Evolutionary conservation across 2,797 vertebrate species (phyloP).

Genomic region (Pangasius sanitwongsei): DNA sequence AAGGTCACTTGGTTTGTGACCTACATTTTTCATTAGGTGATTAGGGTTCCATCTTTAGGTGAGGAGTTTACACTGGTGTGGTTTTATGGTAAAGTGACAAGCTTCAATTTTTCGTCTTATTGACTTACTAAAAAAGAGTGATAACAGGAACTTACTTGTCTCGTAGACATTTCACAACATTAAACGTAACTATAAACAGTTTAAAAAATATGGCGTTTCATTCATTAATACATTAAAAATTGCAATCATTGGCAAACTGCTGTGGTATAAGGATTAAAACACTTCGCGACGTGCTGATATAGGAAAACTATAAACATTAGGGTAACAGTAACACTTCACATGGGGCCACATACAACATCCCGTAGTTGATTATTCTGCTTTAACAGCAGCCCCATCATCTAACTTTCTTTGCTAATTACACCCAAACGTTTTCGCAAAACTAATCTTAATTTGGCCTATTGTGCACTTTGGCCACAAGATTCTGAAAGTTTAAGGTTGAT

Average conservation of each 20-base stretch:
- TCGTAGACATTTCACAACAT: neutral
- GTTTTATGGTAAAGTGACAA: neutral
- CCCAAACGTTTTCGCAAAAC: neutral
- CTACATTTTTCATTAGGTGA: neutral
- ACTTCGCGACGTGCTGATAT: neutral
- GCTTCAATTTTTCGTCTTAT: neutral
- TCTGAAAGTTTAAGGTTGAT: neutral
- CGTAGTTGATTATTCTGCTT: neutral
- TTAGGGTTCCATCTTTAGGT: neutral
- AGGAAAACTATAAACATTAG: neutral
- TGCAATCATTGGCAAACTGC: neutral
- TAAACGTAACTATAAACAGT: neutral
- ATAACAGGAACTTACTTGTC: neutral
- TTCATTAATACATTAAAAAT: neutral
- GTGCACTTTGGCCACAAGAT: no score
- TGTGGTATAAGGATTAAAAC: neutral
- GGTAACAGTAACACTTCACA: neutral
- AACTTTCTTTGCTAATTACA: neutral
- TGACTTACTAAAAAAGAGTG: neutral
- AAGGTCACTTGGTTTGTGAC: neutral
- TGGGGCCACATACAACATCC: neutral
- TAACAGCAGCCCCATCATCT: neutral
- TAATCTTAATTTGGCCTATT: neutral
- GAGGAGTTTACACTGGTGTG: neutral
- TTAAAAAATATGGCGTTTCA: neutral